Base-by-base conservation (phyloP, 2,888 invertebrate species). In the Bruchidius siliquastri region DNA sequence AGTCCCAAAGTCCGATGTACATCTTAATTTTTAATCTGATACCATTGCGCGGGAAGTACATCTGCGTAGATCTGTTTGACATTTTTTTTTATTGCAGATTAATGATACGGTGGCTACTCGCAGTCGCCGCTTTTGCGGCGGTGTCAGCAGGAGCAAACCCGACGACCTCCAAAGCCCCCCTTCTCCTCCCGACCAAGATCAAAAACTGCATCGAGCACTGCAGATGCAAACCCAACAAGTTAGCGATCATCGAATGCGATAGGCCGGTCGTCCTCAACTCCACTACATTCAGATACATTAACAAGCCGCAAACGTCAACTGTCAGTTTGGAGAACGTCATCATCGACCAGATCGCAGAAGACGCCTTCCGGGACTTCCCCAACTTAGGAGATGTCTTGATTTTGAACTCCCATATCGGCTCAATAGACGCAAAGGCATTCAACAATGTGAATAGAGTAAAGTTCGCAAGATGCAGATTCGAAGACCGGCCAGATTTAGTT, bases 351-450 rank as follows among this genome's bases (percentile, higher is more conserved):
- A 88, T 94, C 78, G 90, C 91, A 79, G 90, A 90, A 21, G 90
- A 89, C 71, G 93, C 94, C 0, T 94, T 95, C 88, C 89, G 90
- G 76, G 91, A 90, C 3, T 87, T 94, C 72, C 87, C 89, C 21
- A 90, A 91, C 77, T 86, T 95, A 30, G 92, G 91, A 79, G 89
- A 91, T 21, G 89, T 94, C 0, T 91, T 92, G 80, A 87, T 95
- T 74, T 90, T 92, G 0, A 91, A 92, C 82, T 92, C 92, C 75
- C 91, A 90, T 73, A 88, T 94, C 22, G 90, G 90, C 74, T 88
- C 88, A 73, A 87, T 94, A 79, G 90, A 93, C 80, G 91, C 92
- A 0, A 91, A 93, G 79, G 91, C 92, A 0, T 94, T 94, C 85
- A 89, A 89, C 30, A 76, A 77, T 49, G 74, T 86, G 71, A 89